Conservation (phyloP, 2,797 vertebrate species). For the Nothura maculosa region DNA sequence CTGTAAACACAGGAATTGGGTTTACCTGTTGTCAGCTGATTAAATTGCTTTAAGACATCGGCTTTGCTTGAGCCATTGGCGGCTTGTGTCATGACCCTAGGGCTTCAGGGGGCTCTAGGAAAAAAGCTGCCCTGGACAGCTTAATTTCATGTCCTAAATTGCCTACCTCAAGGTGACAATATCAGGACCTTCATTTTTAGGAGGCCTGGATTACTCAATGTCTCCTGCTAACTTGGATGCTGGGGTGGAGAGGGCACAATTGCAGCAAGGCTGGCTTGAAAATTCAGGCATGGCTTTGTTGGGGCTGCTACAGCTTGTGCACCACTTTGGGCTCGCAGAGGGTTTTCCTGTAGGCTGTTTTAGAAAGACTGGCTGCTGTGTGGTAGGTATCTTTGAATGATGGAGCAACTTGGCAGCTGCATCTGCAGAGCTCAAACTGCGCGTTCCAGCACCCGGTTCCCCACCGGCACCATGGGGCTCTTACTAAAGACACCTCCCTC, state of each 20-base stretch:
- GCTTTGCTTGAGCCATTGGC: neutral
- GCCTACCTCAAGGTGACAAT: neutral
- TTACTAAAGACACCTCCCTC: no score
- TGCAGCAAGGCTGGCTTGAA: no score
- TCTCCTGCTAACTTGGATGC: no score
- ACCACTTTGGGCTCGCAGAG: accelerated
- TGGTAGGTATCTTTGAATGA: neutral
- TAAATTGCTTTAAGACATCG: neutral
- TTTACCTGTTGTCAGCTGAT: neutral
- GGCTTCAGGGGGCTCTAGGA: neutral
- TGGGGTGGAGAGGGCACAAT: no score
- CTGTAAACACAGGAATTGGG: neutral
- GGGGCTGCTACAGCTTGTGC: accelerated
- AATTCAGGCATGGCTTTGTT: neutral
- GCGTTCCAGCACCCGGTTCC: no score
- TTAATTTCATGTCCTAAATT: neutral
- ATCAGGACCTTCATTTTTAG: neutral
- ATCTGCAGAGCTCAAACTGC: neutral
- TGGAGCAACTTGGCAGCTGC: neutral
- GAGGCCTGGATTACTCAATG: neutral
- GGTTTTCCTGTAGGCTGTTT: accelerated
- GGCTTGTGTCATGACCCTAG: neutral
- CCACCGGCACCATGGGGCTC: no score
- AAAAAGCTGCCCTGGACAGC: no score
- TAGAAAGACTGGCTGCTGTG: neutral